These are phyloP conservation scores for Cephus runcator DNA, from an alignment of 2,888 invertebrate genomes.

Conservation along the genomic window DNA sequence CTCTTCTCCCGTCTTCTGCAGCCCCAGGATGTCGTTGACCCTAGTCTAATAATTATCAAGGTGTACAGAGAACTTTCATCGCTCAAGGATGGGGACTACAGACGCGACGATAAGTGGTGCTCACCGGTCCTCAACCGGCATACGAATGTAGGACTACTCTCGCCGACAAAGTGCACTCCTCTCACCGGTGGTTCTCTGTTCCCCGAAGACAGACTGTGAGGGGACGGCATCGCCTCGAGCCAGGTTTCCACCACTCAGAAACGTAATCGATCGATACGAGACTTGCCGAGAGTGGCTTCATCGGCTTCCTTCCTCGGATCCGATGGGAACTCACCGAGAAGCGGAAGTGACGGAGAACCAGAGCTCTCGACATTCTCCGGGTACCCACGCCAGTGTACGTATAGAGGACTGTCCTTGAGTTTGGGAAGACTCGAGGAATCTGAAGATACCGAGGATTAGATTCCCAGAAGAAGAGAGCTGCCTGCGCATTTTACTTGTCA, in stretches of 20 bases:
- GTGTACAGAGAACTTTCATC: neutral
- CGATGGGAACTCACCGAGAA: neutral
- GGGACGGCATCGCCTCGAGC: neutral
- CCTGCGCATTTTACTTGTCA: neutral
- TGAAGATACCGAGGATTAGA: neutral
- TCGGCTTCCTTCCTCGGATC: neutral
- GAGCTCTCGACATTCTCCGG: neutral
- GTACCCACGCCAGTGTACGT: neutral
- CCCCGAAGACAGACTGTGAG: neutral
- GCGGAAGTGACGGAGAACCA: neutral
- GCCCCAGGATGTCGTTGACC: constrained; percentile 2
- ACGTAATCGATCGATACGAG: neutral
- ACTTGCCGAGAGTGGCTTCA: neutral
- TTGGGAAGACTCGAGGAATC: neutral
- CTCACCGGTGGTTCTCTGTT: neutral
- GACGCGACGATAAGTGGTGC: neutral
- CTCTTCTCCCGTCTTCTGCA: neutral
- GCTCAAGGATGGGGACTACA: neutral
- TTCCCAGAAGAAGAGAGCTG: neutral
- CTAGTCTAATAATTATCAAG: neutral
- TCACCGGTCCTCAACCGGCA: neutral
- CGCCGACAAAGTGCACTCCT: constrained; percentile 5
- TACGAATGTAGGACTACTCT: neutral
- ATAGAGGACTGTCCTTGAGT: neutral
- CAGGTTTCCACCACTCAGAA: neutral